Percentiles rank a stretch among this genome's conserved stretches.
phyloP scores from a whole-genome alignment of 2,797 vertebrate genomes.

The Anisognathus igniventris region DNA sequence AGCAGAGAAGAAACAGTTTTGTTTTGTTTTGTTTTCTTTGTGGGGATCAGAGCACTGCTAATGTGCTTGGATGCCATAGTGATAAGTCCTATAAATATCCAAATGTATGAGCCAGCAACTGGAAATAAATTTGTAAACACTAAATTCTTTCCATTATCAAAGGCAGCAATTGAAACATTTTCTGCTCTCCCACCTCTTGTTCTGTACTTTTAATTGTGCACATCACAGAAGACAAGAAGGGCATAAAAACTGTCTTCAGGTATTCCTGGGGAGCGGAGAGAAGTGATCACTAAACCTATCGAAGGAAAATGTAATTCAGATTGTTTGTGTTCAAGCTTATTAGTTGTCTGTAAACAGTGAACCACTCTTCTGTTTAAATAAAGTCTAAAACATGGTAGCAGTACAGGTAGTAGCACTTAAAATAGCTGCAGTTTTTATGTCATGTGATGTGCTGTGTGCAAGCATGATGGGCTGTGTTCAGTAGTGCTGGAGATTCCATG shows the following conservation, averaged over 20 bases:
- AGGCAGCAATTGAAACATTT: background rate
- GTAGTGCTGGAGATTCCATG: background rate
- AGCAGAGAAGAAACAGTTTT: background rate
- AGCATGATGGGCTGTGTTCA: background rate
- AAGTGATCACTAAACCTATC: background rate
- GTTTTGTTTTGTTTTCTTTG: background rate
- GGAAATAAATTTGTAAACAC: constrained; percentile 32
- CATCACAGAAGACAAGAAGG: background rate
- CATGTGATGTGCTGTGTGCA: background rate
- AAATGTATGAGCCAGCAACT: background rate
- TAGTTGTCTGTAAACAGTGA: background rate
- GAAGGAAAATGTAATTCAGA: background rate
- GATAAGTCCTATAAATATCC: constrained; percentile 35
- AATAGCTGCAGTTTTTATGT: background rate
- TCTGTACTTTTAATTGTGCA: background rate
- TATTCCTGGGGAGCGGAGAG: background rate
- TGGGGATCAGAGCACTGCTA: background rate
- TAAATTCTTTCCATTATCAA: constrained; percentile 39
- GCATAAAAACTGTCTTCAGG: background rate
- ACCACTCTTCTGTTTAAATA: background rate
- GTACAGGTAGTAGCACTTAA: background rate
- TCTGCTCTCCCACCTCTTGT: background rate
- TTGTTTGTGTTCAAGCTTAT: background rate
- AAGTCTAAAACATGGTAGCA: background rate
- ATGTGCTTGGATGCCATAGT: constrained; percentile 1